Evolutionary conservation across 2,797 vertebrate genomes (phyloP), one percentile per base, ranked within the genome.

Genomic region (Schizopygopsis pylzovi): DNA sequence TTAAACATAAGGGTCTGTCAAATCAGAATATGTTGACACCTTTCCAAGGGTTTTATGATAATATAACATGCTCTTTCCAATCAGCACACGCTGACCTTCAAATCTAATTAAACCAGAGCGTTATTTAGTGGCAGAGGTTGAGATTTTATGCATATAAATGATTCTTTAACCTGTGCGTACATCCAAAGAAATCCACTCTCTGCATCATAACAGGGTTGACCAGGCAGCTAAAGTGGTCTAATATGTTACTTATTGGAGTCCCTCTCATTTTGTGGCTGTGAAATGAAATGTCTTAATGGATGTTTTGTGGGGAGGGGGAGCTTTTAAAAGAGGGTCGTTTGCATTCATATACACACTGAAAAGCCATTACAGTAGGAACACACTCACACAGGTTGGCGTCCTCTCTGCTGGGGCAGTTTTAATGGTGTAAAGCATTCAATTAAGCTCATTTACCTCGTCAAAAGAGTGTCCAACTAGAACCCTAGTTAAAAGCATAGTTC

Each of bases 261-360:
- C 56, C 84, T 87, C 82, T 85, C 71, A 18, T 82, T 89, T 87
- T 49, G 63, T 81, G 45, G 33, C 79, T 71, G 67, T 39, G 75
- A 84, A 89, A 85, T 85, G 81, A 87, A 89, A 85, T 79, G 85
- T 87, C 85, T 87, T 85, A 89, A 89, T 89, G 88, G 88, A 89
- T 82, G 67, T 89, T 88, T 81, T 77, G 67, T 52, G 73, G 67
- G 82, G 72, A 77, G 82, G 75, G 78, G 79, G 52, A 52, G 87
- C 79, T 78, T 82, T 88, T 85, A 79, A 85, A 82, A 82, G 72
- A 87, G 79, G 68, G 47, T 84, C 45, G 70, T 81, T 79, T 78
- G 77, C 79, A 79, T 87, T 89, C 83, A 82, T 82, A 79, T 72
- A 78, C 82, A 73, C 85, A 65, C 85, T 82, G 85, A 86, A 83